Evolutionary conservation across 2,888 invertebrate genomes (phyloP), one percentile per base, ranked within the genome.

Genomic region (Parelbella ahira): DNA sequence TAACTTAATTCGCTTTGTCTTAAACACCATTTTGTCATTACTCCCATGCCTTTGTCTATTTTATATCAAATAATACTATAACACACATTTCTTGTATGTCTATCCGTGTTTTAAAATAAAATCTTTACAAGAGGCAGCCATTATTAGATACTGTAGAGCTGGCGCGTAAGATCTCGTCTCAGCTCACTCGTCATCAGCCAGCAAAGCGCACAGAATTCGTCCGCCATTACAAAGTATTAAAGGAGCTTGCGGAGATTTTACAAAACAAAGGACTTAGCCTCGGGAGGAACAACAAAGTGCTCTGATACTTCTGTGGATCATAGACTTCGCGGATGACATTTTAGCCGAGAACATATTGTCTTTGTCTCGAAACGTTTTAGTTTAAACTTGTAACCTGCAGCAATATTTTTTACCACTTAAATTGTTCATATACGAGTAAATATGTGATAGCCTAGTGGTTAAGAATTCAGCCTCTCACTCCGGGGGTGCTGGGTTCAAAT

Each of bases 261-360:
- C 58, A 72, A 73, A 79, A 79, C 80, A 81, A 81, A 81, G 75
- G 75, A 74, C 65, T 76, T 70, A 76, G 70, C 72, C 72, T 54
- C 68, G 55, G 63, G 68, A 65, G 61, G 47, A 66, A 69, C 68
- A 67, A 79, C 77, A 78, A 79, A 80, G 77, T 78, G 68, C 61
- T 72, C 60, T 70, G 71, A 70, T 75, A 72, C 73, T 72, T 64
- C 68, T 65, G 63, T 56, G 68, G 68, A 73, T 68, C 72, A 68
- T 65, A 64, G 65, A 64, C 64, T 61, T 64, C 60, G 56, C 54
- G 55, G 66, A 74, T 73, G 70, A 75, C 71, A 71, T 70, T 76
- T 77, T 69, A 71, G 72, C 69, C 73, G 64, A 61, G 51, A 68
- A 59, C 49, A 60, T 70, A 63, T 68, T 68, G 66, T 66, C 68